Conservation (phyloP, 92 coral and sea anemone species). For the Palythoa heliodiscus region DNA sequence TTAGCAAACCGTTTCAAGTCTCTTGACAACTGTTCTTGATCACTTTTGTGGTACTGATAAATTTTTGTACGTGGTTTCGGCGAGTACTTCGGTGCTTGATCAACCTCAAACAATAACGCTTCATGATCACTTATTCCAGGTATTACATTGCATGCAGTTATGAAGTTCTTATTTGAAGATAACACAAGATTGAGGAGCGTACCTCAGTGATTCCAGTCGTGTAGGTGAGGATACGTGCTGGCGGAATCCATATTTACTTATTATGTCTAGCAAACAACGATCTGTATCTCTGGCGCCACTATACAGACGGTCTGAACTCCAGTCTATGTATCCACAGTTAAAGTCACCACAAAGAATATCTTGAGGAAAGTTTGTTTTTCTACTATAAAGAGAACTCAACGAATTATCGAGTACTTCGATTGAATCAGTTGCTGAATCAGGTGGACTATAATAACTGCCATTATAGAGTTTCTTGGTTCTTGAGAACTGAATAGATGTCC, state of each 20-base stretch:
- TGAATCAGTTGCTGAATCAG: not conserved
- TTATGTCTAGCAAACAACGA: not conserved
- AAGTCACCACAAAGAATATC: constrained; percentile 47
- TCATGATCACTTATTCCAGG: too few relatives aligned
- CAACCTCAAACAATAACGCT: too few relatives aligned
- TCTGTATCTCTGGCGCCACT: constrained; percentile 14
- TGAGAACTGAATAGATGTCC: constrained; percentile 3
- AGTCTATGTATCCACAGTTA: constrained; percentile 51
- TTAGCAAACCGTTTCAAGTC: too few relatives aligned
- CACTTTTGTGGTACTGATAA: too few relatives aligned
- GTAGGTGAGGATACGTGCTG: not conserved
- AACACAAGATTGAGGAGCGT: too few relatives aligned
- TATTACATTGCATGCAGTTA: too few relatives aligned
- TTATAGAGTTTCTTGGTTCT: not conserved
- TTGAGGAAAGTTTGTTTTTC: constrained; percentile 15
- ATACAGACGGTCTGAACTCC: constrained; percentile 45
- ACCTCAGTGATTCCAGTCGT: constrained; percentile 22
- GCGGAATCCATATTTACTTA: constrained; percentile 40
- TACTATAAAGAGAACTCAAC: constrained; percentile 5
- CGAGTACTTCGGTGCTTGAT: too few relatives aligned
- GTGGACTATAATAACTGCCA: not conserved
- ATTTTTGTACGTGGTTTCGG: too few relatives aligned
- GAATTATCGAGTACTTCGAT: not conserved
- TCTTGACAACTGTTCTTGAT: too few relatives aligned
- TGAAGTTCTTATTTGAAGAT: too few relatives aligned